A percentile compares a stretch with the other conserved stretches of the same genome.
phyloP scores from a whole-genome alignment of 2,888 invertebrate genomes.

The Physocephala rufipes region DNA sequence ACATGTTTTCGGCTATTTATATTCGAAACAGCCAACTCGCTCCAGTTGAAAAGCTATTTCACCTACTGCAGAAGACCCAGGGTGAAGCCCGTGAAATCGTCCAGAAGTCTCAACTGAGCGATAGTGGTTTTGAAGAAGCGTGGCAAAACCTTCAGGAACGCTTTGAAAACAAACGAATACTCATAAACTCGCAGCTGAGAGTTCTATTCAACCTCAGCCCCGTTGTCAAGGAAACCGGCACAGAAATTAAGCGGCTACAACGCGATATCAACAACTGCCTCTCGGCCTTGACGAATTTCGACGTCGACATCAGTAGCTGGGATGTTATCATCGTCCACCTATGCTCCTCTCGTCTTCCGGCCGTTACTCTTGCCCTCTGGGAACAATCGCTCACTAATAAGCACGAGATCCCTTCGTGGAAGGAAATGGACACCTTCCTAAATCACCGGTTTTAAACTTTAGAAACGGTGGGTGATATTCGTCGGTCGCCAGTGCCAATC shows the following conservation, averaged over 20 bases:
- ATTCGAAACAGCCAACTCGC: neutral
- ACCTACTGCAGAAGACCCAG: neutral
- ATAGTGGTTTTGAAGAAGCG: neutral
- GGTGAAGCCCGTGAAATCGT: neutral
- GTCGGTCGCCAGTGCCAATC: no score
- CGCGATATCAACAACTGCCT: neutral
- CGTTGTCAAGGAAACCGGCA: neutral
- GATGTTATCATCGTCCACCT: neutral
- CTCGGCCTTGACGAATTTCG: neutral
- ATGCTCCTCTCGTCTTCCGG: neutral
- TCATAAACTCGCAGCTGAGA: constrained; percentile 6
- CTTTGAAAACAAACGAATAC: constrained; percentile 30
- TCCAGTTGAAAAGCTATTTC: constrained; percentile 4
- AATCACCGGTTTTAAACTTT: neutral
- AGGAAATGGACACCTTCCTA: neutral
- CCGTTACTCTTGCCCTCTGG: neutral
- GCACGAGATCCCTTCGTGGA: no score
- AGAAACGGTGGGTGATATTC: no score
- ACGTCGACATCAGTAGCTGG: neutral
- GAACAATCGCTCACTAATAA: no score
- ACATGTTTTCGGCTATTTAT: neutral
- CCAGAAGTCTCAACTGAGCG: neutral
- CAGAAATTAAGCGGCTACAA: neutral
- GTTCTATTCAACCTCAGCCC: neutral
- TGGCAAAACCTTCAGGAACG: constrained; percentile 21